These are phyloP conservation scores for Cabera pusaria DNA, from an alignment of 2,888 invertebrate genomes.

Conservation along the genomic window DNA sequence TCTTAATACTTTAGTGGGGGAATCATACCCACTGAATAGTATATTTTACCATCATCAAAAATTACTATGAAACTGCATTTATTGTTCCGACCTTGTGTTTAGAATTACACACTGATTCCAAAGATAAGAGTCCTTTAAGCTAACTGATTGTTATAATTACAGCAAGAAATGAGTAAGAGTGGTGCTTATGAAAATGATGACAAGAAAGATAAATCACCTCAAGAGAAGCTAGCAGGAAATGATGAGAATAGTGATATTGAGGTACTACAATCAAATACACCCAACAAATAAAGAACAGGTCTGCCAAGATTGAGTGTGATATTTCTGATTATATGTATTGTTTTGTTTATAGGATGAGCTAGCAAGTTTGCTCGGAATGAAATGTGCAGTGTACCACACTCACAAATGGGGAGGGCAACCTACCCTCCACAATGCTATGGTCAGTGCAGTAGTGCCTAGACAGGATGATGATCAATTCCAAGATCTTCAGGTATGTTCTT, in stretches of 20 bases:
- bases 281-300: too few species aligned
- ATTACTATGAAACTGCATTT: too few species aligned
- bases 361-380: slow-evolving; percentile 89
- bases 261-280: too few species aligned
- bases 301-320: too few species aligned
- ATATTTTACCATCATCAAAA: too few species aligned
- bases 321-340: too few species aligned
- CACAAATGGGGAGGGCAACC: slow-evolving; percentile 90
- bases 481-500: slow-evolving; percentile 85
- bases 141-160: slow-evolving; percentile 18
- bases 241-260: slow-evolving; percentile 73
- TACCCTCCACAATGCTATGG: slow-evolving; percentile 93
- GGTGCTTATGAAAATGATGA: slow-evolving; percentile 63
- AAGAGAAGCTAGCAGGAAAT: slow-evolving; percentile 50
- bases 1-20: too few species aligned
- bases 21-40: too few species aligned
- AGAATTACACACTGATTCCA: too few species aligned
- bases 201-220: slow-evolving; percentile 40
- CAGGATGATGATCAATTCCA: slow-evolving; percentile 78
- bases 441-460: slow-evolving; percentile 85
- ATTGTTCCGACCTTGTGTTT: too few species aligned
- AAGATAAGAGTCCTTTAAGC: too few species aligned
- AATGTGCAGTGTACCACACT: slow-evolving; percentile 93
- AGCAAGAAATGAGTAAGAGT: slow-evolving; percentile 82
- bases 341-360: slow-evolving; percentile 82